phyloP scores from a whole-genome alignment of 2,113 vertebrate genomes.

The Bos taurus region ARS-UCD2.0 NC_037330.1:58110501-58111000 shows the following conservation, averaged over 20 bases:
- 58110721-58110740: background rate
- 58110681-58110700: background rate
- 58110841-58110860: too few relatives aligned
- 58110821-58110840: too few relatives aligned
- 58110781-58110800: background rate
- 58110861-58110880: too few relatives aligned
- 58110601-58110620: background rate
- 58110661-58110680: background rate
- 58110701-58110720: background rate
- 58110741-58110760: background rate
- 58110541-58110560: background rate
- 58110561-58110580: background rate
- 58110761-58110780: background rate
- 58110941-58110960: too few relatives aligned
- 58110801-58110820: too few relatives aligned
- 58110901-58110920: too few relatives aligned
- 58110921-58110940: too few relatives aligned
- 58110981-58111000: too few relatives aligned
- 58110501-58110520: background rate
- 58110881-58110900: too few relatives aligned
- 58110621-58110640: background rate
- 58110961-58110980: too few relatives aligned
- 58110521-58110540: background rate
- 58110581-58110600: background rate
- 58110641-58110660: background rate